Conservation (phyloP, 2,888 invertebrate genomes). For the Harpalus rubripes region DNA sequence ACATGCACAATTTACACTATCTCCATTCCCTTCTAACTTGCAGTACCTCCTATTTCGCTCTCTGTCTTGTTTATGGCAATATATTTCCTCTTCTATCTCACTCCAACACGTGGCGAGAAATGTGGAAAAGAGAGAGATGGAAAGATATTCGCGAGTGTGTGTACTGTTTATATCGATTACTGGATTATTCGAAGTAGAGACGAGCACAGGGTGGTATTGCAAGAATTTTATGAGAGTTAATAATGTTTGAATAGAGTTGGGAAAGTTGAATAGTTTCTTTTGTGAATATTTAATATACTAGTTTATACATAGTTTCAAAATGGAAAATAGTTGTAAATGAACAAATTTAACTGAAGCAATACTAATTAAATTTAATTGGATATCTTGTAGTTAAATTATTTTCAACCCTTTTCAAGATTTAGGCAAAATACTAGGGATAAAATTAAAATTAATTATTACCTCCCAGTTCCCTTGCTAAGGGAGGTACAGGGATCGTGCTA, state of each 20-base stretch:
- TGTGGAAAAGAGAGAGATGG: neutral
- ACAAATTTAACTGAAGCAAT: neutral
- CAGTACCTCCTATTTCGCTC: neutral
- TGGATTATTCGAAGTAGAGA: conserved; percentile 47
- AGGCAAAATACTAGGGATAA: no score
- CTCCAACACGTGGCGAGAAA: neutral
- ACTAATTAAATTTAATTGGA: no score
- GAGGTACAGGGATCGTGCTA: no score
- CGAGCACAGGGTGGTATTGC: conserved; percentile 26
- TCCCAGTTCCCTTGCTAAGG: no score
- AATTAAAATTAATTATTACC: no score
- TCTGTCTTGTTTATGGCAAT: conserved; percentile 14
- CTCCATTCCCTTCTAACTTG: neutral
- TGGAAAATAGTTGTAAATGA: neutral
- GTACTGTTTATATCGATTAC: conserved; percentile 56
- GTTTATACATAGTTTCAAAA: neutral
- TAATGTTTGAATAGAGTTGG: neutral
- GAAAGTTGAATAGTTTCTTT: conserved; percentile 4
- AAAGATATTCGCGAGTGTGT: conserved; percentile 33
- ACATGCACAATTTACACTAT: conserved; percentile 23
- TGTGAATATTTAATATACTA: neutral
- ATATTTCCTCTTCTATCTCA: neutral
- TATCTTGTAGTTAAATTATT: no score
- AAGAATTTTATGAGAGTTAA: conserved; percentile 27
- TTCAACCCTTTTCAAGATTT: no score